phyloP scores from a whole-genome alignment of 2,113 vertebrate species.

The Malurus alboscapulatus region DNA sequence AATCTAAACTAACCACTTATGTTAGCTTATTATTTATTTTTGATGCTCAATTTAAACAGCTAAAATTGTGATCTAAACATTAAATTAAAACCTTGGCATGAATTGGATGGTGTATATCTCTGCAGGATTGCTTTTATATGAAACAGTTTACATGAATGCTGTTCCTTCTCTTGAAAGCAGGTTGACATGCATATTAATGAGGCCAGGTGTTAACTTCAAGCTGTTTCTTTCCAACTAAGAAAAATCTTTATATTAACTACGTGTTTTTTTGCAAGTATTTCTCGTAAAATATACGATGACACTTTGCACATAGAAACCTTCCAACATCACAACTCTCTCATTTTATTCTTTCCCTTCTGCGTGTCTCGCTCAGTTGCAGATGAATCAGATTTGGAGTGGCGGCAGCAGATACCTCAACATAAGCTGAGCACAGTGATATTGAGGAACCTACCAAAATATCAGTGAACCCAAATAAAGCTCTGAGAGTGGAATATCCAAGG shows the following conservation, averaged over 20 bases:
- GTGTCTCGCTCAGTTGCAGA: not conserved
- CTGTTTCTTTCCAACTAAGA: constrained; percentile 64
- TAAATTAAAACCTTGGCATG: constrained; percentile 77
- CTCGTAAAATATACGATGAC: constrained; percentile 52
- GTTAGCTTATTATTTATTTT: constrained; percentile 47
- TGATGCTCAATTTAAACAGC: constrained; percentile 53
- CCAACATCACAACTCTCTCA: not conserved
- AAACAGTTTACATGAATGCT: constrained; percentile 75
- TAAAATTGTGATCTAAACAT: constrained; percentile 69
- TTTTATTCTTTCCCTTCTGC: not conserved
- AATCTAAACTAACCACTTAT: constrained; percentile 40
- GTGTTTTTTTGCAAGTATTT: constrained; percentile 67
- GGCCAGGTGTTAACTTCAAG: constrained; percentile 76
- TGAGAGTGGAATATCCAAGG: not conserved
- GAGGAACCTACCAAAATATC: not conserved
- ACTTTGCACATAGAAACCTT: not conserved
- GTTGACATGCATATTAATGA: constrained; percentile 80
- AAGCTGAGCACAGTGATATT: not conserved
- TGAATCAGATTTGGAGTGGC: not conserved
- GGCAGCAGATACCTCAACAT: not conserved
- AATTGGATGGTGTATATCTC: constrained; percentile 66
- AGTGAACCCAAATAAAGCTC: not conserved
- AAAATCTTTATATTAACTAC: constrained; percentile 69
- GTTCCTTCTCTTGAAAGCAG: constrained; percentile 77
- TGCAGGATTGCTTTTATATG: constrained; percentile 76